These are phyloP conservation scores for Zeus faber DNA, from an alignment of 2,113 vertebrate genomes.

Conservation along the genomic window DNA sequence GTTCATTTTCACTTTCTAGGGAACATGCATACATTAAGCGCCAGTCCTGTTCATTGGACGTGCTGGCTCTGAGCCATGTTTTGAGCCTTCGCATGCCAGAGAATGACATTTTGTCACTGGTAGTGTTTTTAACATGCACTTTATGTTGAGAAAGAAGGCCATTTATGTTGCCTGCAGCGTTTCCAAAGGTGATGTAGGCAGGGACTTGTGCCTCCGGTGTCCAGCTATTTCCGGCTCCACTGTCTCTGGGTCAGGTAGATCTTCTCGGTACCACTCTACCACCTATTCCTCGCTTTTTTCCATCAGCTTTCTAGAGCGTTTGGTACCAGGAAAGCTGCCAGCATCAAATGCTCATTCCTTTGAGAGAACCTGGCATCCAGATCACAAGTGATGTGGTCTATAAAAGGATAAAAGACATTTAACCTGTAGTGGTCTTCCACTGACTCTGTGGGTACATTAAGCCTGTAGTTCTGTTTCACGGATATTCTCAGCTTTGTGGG, in stretches of 20 bases:
- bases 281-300: slow-evolving; percentile 14
- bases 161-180: slow-evolving; percentile 8
- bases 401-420: slow-evolving; percentile 17
- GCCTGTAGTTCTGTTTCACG: slow-evolving; percentile 13
- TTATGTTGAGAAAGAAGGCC: slow-evolving; percentile 12
- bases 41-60: slow-evolving; percentile 5
- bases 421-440: slow-evolving; percentile 11
- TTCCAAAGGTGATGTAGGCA: slow-evolving; percentile 14
- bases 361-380: slow-evolving; percentile 20
- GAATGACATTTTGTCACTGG: slow-evolving; percentile 1
- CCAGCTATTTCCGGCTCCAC: slow-evolving; percentile 10
- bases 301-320: slow-evolving; percentile 16
- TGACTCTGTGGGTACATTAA: slow-evolving; percentile 22
- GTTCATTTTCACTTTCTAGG: slow-evolving; percentile 2
- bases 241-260: slow-evolving; percentile 15
- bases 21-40: not conserved
- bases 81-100: not conserved
- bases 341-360: slow-evolving; percentile 15
- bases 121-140: not conserved
- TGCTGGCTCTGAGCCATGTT: not conserved
- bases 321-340: slow-evolving; percentile 17
- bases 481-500: slow-evolving; percentile 11
- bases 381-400: slow-evolving; percentile 15
- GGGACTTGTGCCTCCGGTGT: slow-evolving; percentile 10
- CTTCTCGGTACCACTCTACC: slow-evolving; percentile 15